phyloP scores from a whole-genome alignment of 2,888 invertebrate genomes.

The Drosophila anceps region DNA sequence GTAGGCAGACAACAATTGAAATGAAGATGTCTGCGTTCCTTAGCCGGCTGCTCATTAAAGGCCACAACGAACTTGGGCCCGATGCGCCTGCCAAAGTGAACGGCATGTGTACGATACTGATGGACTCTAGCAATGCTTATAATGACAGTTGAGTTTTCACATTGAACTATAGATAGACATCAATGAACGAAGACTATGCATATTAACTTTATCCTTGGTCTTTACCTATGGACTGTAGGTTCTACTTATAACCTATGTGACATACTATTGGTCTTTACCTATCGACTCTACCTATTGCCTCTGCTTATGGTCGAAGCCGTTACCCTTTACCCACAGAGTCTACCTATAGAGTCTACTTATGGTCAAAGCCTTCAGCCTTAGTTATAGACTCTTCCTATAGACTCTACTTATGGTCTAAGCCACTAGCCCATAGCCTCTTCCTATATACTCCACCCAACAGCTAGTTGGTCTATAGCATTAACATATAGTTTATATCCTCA shows the following conservation, averaged over 20 bases:
- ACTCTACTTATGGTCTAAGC: neutral
- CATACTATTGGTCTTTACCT: neutral
- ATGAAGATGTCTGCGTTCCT: slow-evolving; percentile 60
- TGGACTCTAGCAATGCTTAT: neutral
- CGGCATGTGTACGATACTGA: neutral
- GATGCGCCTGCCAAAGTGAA: neutral
- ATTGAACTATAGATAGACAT: too few species aligned
- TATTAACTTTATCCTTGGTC: neutral
- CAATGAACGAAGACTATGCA: neutral
- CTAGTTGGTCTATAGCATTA: neutral
- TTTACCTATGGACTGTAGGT: neutral
- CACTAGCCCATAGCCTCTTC: neutral
- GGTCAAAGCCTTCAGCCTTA: neutral
- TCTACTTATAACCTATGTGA: too few species aligned
- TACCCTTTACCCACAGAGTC: too few species aligned
- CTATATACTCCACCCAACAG: neutral
- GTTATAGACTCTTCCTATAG: neutral
- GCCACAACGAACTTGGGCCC: neutral
- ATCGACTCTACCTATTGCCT: neutral
- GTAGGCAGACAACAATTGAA: slow-evolving; percentile 39
- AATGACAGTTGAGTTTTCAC: neutral
- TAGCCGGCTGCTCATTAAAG: slow-evolving; percentile 19
- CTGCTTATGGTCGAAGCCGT: neutral
- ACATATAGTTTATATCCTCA: neutral
- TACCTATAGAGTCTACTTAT: neutral